Evolutionary conservation across 1,140 invertebrate genomes (phyloP), one percentile per base, ranked within the genome.

Genomic region (Zaprionus africanus): DNA sequence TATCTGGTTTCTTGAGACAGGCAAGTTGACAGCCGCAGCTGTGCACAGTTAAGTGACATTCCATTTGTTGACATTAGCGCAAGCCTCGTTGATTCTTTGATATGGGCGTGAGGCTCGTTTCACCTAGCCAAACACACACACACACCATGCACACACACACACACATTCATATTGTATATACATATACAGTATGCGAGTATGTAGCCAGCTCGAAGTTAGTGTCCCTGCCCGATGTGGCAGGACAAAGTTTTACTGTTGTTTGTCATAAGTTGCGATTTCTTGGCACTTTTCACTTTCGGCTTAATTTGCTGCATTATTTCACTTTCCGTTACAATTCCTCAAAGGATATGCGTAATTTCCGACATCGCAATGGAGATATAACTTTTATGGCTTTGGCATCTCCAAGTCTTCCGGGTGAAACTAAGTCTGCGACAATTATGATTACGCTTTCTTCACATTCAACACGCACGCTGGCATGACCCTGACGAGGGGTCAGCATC

Each of bases 341-440:
- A 77, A 82, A 86, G 83, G 83, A 86, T 86, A 86, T 86, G 83
- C 77, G 76, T 79, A 74, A 86, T 86, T 86, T 86, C 83, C 83
- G 82, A 69, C 26, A 2, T 13, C 49, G 54, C 51, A 71, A 36
- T 56, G 60, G 51, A 72, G 69, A 62, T 65, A 63, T 65, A 60
- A 59, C 67, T 69, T 69, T 46, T 49, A 53, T 77, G 81, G 15
- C 67, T 26, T 15, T 34, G 13, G 28, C 46, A 43, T 49, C 26
- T 19, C 17, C 24, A n/a, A 15, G 59, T 53, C 38, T 56, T n/a
- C 5, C 22, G 12, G 26, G 1, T 36, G 22, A 19, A 69, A 70
- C 49, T 56, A 41, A 34, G 13, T 15, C 49, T 57, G 24, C n/a
- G 31, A 54, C 67, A 70, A 70, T 70, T 31, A 61, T 61, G 24